A percentile compares a stretch with the other conserved stretches of the same genome.
Evolutionary conservation across 2,797 vertebrate species (phyloP).

Genomic region (Eidolon dupreanum): DNA sequence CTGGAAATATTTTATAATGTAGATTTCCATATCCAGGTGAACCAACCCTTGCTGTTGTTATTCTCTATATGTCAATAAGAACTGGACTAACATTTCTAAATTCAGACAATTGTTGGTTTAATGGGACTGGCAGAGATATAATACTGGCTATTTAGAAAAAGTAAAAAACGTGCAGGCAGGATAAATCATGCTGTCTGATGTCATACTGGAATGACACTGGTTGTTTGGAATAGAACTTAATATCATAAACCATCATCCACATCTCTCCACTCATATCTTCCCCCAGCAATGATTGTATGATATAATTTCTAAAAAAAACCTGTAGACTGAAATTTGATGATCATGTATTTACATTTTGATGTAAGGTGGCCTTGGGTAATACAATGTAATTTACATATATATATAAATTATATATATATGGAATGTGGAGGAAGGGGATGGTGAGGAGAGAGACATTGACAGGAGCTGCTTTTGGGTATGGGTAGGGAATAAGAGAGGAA

Average conservation of each 20-base stretch:
- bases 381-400: background rate
- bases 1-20: background rate
- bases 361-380: background rate
- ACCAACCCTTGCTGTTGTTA: background rate
- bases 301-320: background rate
- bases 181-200: background rate
- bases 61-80: background rate
- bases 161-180: background rate
- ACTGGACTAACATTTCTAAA: slow-evolving; percentile 25
- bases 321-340: background rate
- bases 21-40: background rate
- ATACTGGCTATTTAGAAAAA: background rate
- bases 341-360: background rate
- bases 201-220: background rate
- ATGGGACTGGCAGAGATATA: background rate
- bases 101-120: background rate
- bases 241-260: background rate
- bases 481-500: background rate
- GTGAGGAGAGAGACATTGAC: background rate
- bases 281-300: background rate
- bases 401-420: background rate
- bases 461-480: background rate
- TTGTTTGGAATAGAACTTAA: background rate
- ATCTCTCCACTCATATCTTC: background rate
- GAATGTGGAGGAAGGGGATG: background rate